Evolutionary conservation across 2,888 invertebrate genomes (phyloP), one percentile per base, ranked within the genome.

Genomic region (Netelia virgata): DNA sequence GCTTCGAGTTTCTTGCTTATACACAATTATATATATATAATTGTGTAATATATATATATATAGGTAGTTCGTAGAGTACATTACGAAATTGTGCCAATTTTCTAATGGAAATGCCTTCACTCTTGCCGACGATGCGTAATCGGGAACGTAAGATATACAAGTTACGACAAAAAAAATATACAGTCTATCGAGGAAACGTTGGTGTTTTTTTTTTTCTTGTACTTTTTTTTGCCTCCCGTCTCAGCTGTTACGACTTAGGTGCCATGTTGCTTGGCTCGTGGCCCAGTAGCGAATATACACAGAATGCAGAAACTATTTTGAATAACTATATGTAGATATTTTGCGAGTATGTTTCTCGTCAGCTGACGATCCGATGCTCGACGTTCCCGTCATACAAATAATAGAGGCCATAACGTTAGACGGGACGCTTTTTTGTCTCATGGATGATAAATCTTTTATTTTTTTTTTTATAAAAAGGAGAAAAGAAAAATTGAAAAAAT

Each of bases 381-480:
- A 47, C 47, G 47, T 47, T 18, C 57, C 5, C 20, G 41, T 41
- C 59, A 72, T 41, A 43, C 20, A 9, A 66, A 47, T 10, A 28
- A 28, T 28, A 28, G 28, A 66, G 43, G 50, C 16, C 47, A 14
- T 2, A 66, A 66, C 6, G 28, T 28, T 28, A 66, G 10, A 18
- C 20, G 23, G 11, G 61, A 61, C 20, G 14, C 66, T 77, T 75
- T 64, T 64, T 66, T 68, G 74, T 18, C 43, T 82, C 64, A 55
- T 59, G 53, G 78, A 68, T 77, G 87, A 89, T 91, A 90, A 90
- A 91, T 90, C 90, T 91, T 47, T 47, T 47, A n/a, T 47, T 47
- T 47, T 41, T 47, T 47, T 11, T 47, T 11, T 47, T 47, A 47
- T 47, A 47, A 43, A 43, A 43, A 43, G 8, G 11, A 43, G 11